Evolutionary conservation across 2,113 vertebrate genomes (phyloP).

Genomic region (Gavia stellata): DNA sequence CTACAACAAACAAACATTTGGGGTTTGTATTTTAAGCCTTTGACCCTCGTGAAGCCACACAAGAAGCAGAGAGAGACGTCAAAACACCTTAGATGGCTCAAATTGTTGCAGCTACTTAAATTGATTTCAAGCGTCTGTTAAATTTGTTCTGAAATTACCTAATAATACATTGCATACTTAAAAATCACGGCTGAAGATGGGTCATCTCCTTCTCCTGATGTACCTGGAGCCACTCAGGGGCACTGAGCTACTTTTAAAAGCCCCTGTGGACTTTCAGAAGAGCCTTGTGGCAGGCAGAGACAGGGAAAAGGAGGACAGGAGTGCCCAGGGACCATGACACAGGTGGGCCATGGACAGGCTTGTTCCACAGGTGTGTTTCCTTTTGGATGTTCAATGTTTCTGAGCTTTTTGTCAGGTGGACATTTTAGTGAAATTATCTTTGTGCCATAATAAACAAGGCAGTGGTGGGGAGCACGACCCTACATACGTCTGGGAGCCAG

Average conservation of each 20-base stretch:
- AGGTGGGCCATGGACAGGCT: neutral
- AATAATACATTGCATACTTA: neutral
- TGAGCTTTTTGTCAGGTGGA: neutral
- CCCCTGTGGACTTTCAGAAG: neutral
- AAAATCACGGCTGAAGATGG: neutral
- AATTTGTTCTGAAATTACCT: neutral
- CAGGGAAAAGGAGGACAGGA: neutral
- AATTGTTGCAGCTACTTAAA: neutral
- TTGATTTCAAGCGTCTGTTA: neutral
- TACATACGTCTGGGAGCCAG: neutral
- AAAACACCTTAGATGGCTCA: neutral
- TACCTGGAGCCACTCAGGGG: neutral
- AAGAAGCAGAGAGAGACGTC: neutral
- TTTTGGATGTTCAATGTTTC: neutral
- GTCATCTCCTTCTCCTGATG: neutral
- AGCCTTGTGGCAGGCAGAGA: neutral
- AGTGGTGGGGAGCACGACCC: neutral
- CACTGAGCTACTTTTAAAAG: neutral
- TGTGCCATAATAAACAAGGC: neutral
- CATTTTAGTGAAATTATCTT: neutral
- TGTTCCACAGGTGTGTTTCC: neutral
- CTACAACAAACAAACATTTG: slow-evolving; percentile 26
- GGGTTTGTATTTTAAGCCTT: neutral
- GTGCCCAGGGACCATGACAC: neutral
- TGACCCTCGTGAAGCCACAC: neutral